These are phyloP conservation scores for Chamaea fasciata DNA, from an alignment of 2,113 vertebrate genomes.

Conservation along the genomic window DNA sequence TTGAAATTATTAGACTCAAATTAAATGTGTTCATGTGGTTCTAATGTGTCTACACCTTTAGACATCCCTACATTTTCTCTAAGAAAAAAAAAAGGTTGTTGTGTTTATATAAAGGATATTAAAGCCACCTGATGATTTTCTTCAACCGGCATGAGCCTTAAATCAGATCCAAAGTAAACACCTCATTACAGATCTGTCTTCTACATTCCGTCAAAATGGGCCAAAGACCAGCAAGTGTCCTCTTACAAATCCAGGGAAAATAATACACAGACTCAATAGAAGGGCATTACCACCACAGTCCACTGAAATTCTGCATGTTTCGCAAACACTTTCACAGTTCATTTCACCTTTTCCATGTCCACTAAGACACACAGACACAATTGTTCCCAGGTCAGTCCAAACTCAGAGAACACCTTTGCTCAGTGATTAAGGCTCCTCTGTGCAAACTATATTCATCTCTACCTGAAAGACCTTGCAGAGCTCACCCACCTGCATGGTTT, in stretches of 20 bases:
- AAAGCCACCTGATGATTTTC: background rate
- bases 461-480: background rate
- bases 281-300: background rate
- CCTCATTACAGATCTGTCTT: background rate
- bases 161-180: slow-evolving; percentile 21
- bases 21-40: background rate
- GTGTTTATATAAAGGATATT: background rate
- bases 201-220: background rate
- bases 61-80: background rate
- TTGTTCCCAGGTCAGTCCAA: background rate
- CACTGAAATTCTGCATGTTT: background rate
- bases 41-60: background rate
- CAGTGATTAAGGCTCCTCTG: background rate
- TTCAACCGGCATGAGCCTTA: background rate
- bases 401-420: background rate
- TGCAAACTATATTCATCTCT: background rate
- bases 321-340: background rate
- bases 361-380: background rate
- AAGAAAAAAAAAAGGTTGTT: background rate
- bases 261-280: background rate
- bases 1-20: slow-evolving; percentile 42
- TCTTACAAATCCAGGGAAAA: slow-evolving; percentile 6
- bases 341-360: background rate
- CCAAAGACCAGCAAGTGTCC: background rate
- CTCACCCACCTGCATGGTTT: background rate